phyloP scores from a whole-genome alignment of 2,113 vertebrate genomes.

The Microtus oregoni region DNA sequence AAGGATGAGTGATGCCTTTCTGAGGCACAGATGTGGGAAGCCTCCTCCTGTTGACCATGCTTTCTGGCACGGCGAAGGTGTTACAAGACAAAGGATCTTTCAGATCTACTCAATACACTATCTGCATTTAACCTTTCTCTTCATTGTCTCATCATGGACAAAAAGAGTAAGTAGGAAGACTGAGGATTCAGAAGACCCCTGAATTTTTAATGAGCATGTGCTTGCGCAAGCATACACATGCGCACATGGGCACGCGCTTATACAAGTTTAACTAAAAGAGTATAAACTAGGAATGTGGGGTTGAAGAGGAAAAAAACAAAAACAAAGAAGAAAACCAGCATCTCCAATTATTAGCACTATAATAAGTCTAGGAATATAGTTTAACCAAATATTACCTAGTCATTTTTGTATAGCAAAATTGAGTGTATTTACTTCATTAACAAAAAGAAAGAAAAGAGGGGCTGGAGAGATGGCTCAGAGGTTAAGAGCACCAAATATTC shows the following conservation, averaged over 20 bases:
- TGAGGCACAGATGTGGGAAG: neutral
- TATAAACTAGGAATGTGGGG: neutral
- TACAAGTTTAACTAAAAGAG: conserved; percentile 32
- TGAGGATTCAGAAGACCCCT: neutral
- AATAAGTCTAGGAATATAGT: conserved; percentile 27
- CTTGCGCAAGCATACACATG: neutral
- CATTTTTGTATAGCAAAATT: conserved; percentile 39
- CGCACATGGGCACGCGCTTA: neutral
- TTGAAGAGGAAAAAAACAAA: neutral
- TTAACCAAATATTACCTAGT: conserved; percentile 44
- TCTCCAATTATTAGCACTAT: conserved; percentile 6
- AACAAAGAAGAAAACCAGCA: neutral
- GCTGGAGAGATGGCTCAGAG: too few relatives aligned
- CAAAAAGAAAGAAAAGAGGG: conserved; percentile 11
- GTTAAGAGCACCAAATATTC: neutral
- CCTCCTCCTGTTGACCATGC: neutral
- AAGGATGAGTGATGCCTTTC: neutral
- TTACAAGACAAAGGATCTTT: conserved; percentile 27
- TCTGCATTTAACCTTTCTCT: conserved; percentile 19
- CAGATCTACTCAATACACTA: neutral
- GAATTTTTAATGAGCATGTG: neutral
- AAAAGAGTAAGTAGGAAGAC: neutral
- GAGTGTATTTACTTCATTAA: conserved; percentile 20
- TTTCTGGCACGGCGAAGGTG: conserved; percentile 3
- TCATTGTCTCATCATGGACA: neutral